Base-by-base conservation (phyloP, 37 sponge, comb jelly and placozoan genomes). In the Theonella swinhoei region DNA sequence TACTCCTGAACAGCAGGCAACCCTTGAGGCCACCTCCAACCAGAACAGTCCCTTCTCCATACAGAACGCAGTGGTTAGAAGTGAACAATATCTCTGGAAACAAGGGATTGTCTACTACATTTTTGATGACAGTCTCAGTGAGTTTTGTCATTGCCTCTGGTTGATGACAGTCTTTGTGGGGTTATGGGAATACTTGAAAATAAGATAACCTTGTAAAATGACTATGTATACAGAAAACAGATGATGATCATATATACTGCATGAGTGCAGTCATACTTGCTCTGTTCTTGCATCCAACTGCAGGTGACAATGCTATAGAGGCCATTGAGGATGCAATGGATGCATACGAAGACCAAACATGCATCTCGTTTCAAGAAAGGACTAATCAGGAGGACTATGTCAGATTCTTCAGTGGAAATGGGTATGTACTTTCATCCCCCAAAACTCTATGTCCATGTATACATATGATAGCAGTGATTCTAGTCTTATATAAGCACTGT, bases 1-100 rank as follows among this genome's bases (percentile, higher is more conserved):
- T 2, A 92, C 93, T 29, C 63, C 85, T 29, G 89, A 88, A 31
- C 92, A 91, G 68, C 60, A 74, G 62, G 54, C 58, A 9, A 31
- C 62, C 0, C 28, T 87, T 24, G 79, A 87, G n/a, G 75, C 62
- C 8, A 75, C 80, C 14, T 22, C 85, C 32, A 75, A 83, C 7
- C 61, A 41, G 39, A 43, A 54, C 2, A 64, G 75, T 9, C 42
- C 73, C 32, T 67, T 74, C n/a, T 11, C 75, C 8, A 60, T 84
- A 1, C 85, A 79, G 36, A 63, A 78, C 39, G 89, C 89, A 2
- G 89, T 89, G 0, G 74, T 84, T 3, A 62, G 67, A 1, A 77
- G 32, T 7, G 14, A 31, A 42, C 31, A 29, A 24, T 31, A 3
- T 0, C 42, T 74, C 26, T 89, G 89, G 89, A 5, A 5, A 35